Evolutionary conservation across 2,113 vertebrate genomes (phyloP).

Genomic region (Anoplopoma fimbria): DNA sequence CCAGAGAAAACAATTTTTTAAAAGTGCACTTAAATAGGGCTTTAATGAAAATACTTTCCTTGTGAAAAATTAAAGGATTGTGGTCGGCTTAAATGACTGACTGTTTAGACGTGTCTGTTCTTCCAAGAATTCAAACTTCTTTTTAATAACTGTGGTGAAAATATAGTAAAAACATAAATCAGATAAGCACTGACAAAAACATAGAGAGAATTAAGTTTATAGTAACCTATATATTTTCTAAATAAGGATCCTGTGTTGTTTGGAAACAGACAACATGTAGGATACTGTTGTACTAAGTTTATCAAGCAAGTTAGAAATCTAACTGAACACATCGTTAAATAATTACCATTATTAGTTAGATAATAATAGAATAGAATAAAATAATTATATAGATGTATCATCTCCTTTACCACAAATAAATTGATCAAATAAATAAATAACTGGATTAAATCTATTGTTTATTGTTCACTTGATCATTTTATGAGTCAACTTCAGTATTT

Average conservation of each 20-base stretch:
- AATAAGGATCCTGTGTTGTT: neutral
- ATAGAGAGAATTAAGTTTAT: neutral
- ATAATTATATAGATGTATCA: neutral
- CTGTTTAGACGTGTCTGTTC: neutral
- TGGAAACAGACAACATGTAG: neutral
- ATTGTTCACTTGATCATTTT: no score
- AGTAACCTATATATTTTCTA: neutral
- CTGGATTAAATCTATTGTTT: neutral
- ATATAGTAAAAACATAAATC: neutral
- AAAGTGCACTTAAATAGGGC: slow-evolving; percentile 33
- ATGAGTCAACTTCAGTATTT: no score
- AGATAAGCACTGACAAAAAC: neutral
- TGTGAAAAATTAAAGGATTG: slow-evolving; percentile 37
- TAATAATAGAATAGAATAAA: no score
- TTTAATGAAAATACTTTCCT: slow-evolving; percentile 46
- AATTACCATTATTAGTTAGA: neutral
- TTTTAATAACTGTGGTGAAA: neutral
- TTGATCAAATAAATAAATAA: neutral
- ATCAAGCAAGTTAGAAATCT: neutral
- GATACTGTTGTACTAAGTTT: neutral
- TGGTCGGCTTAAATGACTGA: slow-evolving; percentile 12
- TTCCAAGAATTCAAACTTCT: neutral
- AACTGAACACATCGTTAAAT: neutral
- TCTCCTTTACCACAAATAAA: neutral
- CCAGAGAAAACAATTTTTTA: slow-evolving; percentile 63